A percentile compares a stretch with the other conserved stretches of the same genome.
phyloP scores from a whole-genome alignment of 1,140 invertebrate species.

The Fopius arisanus region DNA sequence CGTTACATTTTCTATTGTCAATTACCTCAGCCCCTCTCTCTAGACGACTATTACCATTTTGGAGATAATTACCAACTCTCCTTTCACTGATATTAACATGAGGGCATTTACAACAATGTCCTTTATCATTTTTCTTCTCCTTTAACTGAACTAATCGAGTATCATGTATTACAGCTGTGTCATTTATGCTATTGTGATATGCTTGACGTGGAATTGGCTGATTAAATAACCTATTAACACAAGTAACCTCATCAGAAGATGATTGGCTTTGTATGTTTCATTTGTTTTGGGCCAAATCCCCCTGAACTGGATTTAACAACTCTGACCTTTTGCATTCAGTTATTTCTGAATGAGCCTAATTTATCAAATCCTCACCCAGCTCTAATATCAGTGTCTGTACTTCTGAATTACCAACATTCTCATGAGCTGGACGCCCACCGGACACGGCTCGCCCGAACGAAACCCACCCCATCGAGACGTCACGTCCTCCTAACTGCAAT shows the following conservation, averaged over 20 bases:
- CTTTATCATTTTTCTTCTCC: no score
- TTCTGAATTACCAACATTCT: neutral
- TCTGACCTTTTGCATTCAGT: neutral
- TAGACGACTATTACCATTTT: no score
- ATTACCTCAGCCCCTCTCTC: no score
- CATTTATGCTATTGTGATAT: no score
- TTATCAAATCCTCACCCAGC: neutral
- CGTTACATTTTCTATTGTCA: no score
- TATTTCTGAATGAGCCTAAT: neutral
- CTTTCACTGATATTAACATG: no score
- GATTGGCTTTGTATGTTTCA: neutral
- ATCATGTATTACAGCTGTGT: no score
- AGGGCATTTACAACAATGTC: no score
- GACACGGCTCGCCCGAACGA: conserved; percentile 4
- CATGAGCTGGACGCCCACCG: neutral
- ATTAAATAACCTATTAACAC: neutral
- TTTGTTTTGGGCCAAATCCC: neutral
- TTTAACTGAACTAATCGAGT: no score
- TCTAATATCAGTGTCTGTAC: neutral
- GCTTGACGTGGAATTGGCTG: neutral
- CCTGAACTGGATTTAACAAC: neutral
- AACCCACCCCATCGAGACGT: neutral
- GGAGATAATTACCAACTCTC: no score
- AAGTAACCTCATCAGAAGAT: neutral
- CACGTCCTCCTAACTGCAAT: neutral